phyloP scores from a whole-genome alignment of 2,797 vertebrate genomes.

The Synaphobranchus kaupii region DNA sequence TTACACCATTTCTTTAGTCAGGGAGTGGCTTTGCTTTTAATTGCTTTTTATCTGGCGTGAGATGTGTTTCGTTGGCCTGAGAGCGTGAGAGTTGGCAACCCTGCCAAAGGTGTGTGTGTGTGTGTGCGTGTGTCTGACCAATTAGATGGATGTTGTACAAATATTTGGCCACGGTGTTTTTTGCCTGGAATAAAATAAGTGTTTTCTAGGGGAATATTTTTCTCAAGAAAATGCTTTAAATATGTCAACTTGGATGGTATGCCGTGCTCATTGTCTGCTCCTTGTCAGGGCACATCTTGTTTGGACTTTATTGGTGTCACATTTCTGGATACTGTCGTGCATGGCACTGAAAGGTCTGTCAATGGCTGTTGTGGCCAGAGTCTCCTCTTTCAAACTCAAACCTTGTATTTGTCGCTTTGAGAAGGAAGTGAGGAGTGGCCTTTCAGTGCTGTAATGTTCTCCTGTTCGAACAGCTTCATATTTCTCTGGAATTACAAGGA shows the following conservation, averaged over 20 bases:
- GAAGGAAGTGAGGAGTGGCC: not conserved
- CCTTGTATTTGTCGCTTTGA: not conserved
- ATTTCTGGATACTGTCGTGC: not conserved
- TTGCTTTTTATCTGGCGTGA: too few relatives aligned
- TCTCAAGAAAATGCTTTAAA: conserved; percentile 5
- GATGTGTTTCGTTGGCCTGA: too few relatives aligned
- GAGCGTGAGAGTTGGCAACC: too few relatives aligned
- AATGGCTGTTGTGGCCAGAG: not conserved
- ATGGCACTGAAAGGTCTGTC: not conserved
- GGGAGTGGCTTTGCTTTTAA: too few relatives aligned
- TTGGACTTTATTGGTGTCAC: conserved; percentile 5
- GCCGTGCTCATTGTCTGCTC: not conserved
- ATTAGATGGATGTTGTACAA: not conserved
- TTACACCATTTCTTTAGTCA: too few relatives aligned
- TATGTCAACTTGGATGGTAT: conserved; percentile 3
- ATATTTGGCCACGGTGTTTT: not conserved
- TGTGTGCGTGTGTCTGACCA: not conserved
- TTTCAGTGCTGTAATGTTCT: not conserved
- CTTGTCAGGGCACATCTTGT: conserved; percentile 11
- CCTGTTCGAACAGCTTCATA: not conserved
- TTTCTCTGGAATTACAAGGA: not conserved
- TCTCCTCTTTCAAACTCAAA: not conserved
- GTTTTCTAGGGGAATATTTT: not conserved
- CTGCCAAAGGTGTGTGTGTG: not conserved
- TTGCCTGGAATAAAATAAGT: not conserved